These are phyloP conservation scores for Hydrotaea diabolus DNA, from an alignment of 2,888 invertebrate species.

Conservation along the genomic window DNA sequence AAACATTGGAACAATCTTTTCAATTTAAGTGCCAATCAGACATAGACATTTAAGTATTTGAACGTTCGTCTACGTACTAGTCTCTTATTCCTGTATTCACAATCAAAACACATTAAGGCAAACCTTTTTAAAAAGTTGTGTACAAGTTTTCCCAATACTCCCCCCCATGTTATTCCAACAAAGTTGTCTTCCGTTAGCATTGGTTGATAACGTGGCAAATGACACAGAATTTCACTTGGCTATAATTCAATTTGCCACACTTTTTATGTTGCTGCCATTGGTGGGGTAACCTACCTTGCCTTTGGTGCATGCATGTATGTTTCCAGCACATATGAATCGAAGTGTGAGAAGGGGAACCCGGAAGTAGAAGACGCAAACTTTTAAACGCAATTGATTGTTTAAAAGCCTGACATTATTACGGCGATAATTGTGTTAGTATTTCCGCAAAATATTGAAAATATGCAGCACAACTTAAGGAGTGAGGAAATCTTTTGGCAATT, in stretches of 20 bases:
- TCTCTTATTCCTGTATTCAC: too few relatives aligned
- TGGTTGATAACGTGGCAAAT: background rate
- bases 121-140: too few relatives aligned
- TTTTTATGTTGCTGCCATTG: background rate
- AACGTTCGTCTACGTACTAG: too few relatives aligned
- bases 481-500: too few relatives aligned
- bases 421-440: background rate
- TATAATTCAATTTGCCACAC: background rate
- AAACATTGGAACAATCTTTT: too few relatives aligned
- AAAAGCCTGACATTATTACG: background rate
- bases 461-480: too few relatives aligned
- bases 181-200: background rate
- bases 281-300: background rate
- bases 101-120: too few relatives aligned
- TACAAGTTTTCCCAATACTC: too few relatives aligned
- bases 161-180: too few relatives aligned
- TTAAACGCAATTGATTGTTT: background rate
- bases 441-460: background rate
- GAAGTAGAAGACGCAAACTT: background rate
- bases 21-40: too few relatives aligned
- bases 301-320: background rate
- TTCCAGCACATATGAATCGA: background rate
- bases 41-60: too few relatives aligned
- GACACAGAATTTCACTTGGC: background rate
- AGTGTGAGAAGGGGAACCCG: too few relatives aligned